These are phyloP conservation scores for Synergus gifuensis DNA, from an alignment of 2,888 invertebrate genomes.

Conservation along the genomic window DNA sequence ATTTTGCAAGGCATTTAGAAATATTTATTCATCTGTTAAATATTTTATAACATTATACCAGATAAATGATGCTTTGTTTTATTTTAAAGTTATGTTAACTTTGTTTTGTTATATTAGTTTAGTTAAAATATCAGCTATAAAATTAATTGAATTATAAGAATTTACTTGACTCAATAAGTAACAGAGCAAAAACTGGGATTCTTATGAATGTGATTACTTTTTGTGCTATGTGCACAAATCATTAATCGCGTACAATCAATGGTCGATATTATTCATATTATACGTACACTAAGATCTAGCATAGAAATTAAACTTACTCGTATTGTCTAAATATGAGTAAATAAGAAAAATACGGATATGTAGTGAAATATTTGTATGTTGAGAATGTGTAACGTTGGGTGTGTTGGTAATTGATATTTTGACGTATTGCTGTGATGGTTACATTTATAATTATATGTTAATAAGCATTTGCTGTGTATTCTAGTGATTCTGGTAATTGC, in stretches of 20 bases:
- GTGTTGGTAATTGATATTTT: constrained; percentile 29
- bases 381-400: constrained; percentile 3
- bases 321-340: not conserved
- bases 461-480: not conserved
- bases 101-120: not conserved
- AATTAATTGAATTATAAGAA: not conserved
- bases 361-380: not conserved
- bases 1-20: not conserved
- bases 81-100: not conserved
- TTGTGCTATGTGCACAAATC: constrained; percentile 65
- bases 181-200: constrained; percentile 47
- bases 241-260: constrained; percentile 71
- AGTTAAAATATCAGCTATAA: not conserved
- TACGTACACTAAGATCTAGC: not conserved
- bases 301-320: not conserved
- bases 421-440: constrained; percentile 25
- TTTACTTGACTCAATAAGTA: not conserved
- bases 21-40: not conserved
- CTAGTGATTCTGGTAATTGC: not conserved
- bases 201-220: constrained; percentile 66
- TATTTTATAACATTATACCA: not conserved
- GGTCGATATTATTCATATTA: constrained; percentile 57
- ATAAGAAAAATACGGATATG: not conserved
- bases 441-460: constrained; percentile 24
- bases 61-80: not conserved